A percentile compares a stretch with the other conserved stretches of the same genome.
Evolutionary conservation across 2,888 invertebrate genomes (phyloP).

Genomic region (Cephus rjabovi): DNA sequence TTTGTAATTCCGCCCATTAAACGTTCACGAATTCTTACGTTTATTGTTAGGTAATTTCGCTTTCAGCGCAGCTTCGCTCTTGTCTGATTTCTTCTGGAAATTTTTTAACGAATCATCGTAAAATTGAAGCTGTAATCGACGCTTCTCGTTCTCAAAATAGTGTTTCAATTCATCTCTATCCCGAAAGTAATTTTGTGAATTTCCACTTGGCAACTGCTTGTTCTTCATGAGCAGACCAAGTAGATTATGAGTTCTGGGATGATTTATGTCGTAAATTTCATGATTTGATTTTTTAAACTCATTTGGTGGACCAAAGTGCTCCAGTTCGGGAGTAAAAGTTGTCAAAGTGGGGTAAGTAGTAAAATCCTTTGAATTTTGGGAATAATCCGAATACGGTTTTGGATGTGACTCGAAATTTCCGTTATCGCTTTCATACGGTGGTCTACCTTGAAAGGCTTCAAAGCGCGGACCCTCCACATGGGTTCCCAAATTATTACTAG

Average conservation of each 20-base stretch:
- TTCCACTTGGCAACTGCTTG: slow-evolving; percentile 52
- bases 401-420: slow-evolving; percentile 36
- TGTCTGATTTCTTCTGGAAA: slow-evolving; percentile 46
- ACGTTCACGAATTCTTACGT: neutral
- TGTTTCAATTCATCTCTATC: slow-evolving; percentile 43
- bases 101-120: slow-evolving; percentile 40
- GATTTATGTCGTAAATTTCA: slow-evolving; percentile 49
- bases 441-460: slow-evolving; percentile 8
- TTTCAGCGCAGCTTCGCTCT: neutral
- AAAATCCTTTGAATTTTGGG: slow-evolving; percentile 30
- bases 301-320: slow-evolving; percentile 24
- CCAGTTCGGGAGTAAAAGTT: slow-evolving; percentile 36
- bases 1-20: neutral
- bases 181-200: slow-evolving; percentile 32
- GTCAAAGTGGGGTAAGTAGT: slow-evolving; percentile 45
- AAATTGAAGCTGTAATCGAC: slow-evolving; percentile 40
- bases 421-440: slow-evolving; percentile 12
- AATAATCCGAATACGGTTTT: slow-evolving; percentile 28
- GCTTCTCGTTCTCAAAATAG: slow-evolving; percentile 47
- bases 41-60: neutral
- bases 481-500: slow-evolving; percentile 10
- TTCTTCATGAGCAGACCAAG: slow-evolving; percentile 61
- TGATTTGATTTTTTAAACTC: slow-evolving; percentile 33
- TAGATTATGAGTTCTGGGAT: slow-evolving; percentile 58
- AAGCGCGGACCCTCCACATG: slow-evolving; percentile 6